Conservation (phyloP, 2,797 vertebrate genomes). For the Rhabdomys pumilio region DNA sequence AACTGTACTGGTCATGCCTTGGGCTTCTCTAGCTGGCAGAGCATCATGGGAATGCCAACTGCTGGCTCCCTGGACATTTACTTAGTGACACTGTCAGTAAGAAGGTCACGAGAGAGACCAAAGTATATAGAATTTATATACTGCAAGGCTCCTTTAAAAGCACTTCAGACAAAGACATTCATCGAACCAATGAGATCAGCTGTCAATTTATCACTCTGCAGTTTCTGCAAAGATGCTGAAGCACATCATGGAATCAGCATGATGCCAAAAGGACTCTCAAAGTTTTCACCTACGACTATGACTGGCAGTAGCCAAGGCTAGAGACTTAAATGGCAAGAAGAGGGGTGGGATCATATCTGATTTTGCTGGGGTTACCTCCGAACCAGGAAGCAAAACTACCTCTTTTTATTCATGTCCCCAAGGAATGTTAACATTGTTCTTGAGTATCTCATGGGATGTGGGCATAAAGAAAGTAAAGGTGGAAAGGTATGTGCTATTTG, state of each 20-base stretch:
- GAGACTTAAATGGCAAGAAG: accelerated
- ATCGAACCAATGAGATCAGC: not conserved
- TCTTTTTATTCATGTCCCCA: not conserved
- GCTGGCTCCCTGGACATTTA: constrained; percentile 24
- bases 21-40: not conserved
- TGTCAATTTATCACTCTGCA: not conserved
- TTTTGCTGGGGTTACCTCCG: no score
- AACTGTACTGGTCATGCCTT: not conserved
- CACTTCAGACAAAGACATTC: constrained; percentile 54
- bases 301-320: not conserved
- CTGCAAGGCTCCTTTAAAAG: constrained; percentile 55
- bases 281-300: not conserved
- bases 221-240: not conserved
- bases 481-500: not conserved
- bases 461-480: not conserved
- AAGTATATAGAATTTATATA: constrained; percentile 8
- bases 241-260: not conserved
- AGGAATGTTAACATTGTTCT: not conserved
- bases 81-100: constrained; percentile 61
- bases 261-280: not conserved
- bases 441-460: not conserved
- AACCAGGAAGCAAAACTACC: not conserved
- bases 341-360: not conserved
- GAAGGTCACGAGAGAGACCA: not conserved
- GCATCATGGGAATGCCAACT: not conserved